phyloP scores from a whole-genome alignment of 2,113 vertebrate species.

The Siphamia tubifer region DNA sequence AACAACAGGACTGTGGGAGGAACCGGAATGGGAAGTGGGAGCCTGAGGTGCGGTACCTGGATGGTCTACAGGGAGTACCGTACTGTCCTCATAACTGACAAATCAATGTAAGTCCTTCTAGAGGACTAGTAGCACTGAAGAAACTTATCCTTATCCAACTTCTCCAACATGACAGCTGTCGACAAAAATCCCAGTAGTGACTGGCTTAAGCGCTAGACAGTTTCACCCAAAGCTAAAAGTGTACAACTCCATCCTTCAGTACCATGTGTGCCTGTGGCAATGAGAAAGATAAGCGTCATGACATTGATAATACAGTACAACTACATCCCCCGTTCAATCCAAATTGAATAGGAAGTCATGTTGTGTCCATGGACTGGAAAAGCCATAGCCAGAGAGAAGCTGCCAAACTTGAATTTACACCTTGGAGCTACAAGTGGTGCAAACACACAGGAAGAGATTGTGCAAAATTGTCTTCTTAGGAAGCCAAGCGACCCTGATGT shows the following conservation, averaged over 20 bases:
- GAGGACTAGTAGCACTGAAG: neutral
- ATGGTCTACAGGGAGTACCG: constrained; percentile 13
- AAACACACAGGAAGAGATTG: constrained; percentile 11
- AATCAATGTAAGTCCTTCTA: constrained; percentile 13
- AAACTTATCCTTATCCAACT: constrained; percentile 4
- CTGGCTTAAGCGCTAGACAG: neutral
- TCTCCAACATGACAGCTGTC: constrained; percentile 30
- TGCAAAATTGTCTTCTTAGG: constrained; percentile 13
- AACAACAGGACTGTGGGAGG: neutral
- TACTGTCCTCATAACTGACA: constrained; percentile 23
- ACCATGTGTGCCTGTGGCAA: neutral
- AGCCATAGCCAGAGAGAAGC: constrained; percentile 13
- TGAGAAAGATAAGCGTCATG: constrained; percentile 4
- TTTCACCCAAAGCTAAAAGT: constrained; percentile 58
- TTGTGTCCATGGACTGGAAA: constrained; percentile 10
- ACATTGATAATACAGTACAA: neutral
- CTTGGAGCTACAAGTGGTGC: neutral
- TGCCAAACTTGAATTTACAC: neutral
- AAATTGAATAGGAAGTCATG: constrained; percentile 3
- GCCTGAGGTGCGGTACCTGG: neutral
- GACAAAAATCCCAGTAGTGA: neutral
- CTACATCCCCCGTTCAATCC: constrained; percentile 25
- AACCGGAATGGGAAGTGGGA: neutral
- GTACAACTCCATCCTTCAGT: constrained; percentile 51
- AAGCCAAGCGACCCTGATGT: neutral